Evolutionary conservation across 2,113 vertebrate genomes (phyloP).

Genomic region (Alces alces): DNA sequence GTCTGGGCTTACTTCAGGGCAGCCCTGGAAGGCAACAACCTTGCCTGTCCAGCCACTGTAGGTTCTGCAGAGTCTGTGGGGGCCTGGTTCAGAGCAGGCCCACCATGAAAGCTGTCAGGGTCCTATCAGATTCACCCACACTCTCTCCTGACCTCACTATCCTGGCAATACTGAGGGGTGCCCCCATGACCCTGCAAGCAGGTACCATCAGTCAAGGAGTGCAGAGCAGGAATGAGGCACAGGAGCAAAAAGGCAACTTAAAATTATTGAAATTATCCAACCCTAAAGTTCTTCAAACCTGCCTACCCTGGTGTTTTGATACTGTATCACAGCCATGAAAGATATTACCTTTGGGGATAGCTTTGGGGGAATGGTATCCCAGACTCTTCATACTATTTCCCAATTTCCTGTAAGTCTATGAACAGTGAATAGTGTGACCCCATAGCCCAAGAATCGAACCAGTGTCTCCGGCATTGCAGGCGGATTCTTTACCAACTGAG

Average conservation of each 20-base stretch:
- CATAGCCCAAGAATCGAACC: not conserved
- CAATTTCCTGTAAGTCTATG: not conserved
- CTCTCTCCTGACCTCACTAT: not conserved
- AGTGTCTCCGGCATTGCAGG: not conserved
- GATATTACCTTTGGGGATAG: not conserved
- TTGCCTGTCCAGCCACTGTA: accelerated
- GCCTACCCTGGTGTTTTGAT: not conserved
- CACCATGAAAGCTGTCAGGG: not conserved
- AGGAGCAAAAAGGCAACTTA: not conserved
- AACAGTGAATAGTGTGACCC: not conserved
- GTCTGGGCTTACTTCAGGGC: not conserved
- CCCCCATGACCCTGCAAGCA: not conserved
- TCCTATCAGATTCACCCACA: not conserved
- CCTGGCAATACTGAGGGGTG: too few relatives aligned
- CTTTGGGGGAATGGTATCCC: accelerated
- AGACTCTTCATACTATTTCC: not conserved
- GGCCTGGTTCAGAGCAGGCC: not conserved
- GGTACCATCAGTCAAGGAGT: accelerated
- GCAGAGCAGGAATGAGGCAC: not conserved
- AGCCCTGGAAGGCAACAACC: not conserved
- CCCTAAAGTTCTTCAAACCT: not conserved
- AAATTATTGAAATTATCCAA: not conserved
- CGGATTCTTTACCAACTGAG: not conserved
- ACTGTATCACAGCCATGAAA: accelerated
- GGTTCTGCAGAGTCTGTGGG: not conserved